Conservation (phyloP, 2,113 vertebrate species). For the Zonotrichia leucophrys region DNA sequence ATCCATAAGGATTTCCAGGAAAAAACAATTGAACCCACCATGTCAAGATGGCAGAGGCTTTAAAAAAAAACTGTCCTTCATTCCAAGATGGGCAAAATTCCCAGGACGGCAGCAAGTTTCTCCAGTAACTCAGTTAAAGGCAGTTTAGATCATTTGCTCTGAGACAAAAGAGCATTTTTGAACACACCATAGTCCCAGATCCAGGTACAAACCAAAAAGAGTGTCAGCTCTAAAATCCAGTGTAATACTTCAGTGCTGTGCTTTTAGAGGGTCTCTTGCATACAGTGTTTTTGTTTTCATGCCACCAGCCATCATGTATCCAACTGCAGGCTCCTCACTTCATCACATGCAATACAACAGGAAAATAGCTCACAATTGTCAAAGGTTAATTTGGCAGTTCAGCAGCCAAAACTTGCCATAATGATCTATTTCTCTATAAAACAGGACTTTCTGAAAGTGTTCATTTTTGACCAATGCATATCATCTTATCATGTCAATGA, state of each 20-base stretch:
- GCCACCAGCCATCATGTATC: neutral
- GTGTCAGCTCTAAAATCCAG: neutral
- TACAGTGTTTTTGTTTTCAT: neutral
- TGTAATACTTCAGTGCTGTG: neutral
- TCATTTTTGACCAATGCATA: neutral
- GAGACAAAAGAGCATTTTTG: conserved; percentile 38
- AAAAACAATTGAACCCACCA: neutral
- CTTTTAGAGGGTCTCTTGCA: neutral
- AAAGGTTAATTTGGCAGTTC: neutral
- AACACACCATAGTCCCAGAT: neutral
- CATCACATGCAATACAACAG: conserved; percentile 4
- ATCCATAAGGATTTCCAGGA: neutral
- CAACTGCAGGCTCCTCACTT: conserved; percentile 8
- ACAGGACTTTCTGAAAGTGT: neutral
- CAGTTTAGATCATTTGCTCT: conserved; percentile 41
- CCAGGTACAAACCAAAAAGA: neutral
- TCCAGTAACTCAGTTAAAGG: neutral
- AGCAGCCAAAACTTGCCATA: neutral
- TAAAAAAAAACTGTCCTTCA: neutral
- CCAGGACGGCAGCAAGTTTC: neutral
- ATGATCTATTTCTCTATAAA: conserved; percentile 6
- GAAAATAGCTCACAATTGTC: conserved; percentile 14
- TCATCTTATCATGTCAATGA: neutral
- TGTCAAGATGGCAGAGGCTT: neutral
- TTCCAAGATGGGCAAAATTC: neutral